Evolutionary conservation across 2,113 vertebrate species (phyloP).

Genomic region (Ancistrus triradiatus): DNA sequence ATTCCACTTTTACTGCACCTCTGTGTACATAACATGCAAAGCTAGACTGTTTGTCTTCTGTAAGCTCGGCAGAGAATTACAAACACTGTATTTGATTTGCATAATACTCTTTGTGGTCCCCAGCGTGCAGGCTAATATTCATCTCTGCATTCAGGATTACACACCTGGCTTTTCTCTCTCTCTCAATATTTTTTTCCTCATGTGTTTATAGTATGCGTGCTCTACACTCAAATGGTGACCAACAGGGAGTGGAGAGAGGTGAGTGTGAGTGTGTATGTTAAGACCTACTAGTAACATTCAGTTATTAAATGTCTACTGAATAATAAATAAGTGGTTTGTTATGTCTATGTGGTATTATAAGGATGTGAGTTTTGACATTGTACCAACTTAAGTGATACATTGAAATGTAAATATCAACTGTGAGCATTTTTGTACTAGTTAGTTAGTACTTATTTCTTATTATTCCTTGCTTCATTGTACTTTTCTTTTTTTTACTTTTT

Average conservation of each 20-base stretch:
- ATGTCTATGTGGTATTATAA: no score
- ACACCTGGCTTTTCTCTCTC: background rate
- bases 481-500: no score
- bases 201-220: constrained; percentile 71
- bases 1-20: background rate
- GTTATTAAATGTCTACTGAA: no score
- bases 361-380: no score
- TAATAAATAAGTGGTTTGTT: no score
- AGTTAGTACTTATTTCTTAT: no score
- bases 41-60: background rate
- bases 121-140: constrained; percentile 34
- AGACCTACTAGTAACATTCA: no score
- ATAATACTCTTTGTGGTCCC: constrained; percentile 22
- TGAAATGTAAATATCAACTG: no score
- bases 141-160: constrained; percentile 30
- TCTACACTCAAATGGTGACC: constrained; percentile 90
- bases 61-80: background rate
- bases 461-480: no score
- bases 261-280: constrained; percentile 55
- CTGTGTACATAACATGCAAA: background rate
- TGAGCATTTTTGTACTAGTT: no score
- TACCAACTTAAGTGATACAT: no score
- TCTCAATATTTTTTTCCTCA: constrained; percentile 16
- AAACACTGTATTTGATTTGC: constrained; percentile 17
- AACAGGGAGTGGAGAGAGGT: constrained; percentile 98